Percentiles rank a stretch among this genome's conserved stretches.
Conservation (phyloP, 1,140 invertebrate species). For the Anadara kagoshimensis region DNA sequence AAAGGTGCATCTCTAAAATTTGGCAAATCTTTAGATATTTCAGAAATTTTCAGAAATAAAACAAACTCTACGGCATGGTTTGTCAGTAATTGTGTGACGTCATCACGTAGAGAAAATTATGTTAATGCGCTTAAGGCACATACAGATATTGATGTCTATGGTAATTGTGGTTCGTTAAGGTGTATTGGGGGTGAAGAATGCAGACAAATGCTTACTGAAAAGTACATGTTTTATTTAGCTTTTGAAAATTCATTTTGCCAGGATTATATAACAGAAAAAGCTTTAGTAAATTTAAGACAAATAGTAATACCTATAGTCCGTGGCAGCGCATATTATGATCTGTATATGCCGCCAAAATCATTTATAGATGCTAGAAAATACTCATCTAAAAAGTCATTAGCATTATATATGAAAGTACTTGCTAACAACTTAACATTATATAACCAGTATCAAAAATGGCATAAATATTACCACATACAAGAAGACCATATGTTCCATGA, state of each 20-base stretch:
- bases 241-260: slow-evolving; percentile 9
- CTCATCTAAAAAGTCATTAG: background rate
- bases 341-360: slow-evolving; percentile 6
- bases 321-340: background rate
- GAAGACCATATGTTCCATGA: background rate
- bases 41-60: background rate
- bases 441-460: background rate
- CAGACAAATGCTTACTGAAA: background rate
- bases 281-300: background rate
- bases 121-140: background rate
- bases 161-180: slow-evolving; percentile 3
- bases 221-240: slow-evolving; percentile 1
- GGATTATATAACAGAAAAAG: slow-evolving; percentile 14
- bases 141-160: background rate
- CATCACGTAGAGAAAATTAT: background rate
- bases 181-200: background rate
- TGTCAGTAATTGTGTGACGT: background rate
- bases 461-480: background rate
- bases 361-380: background rate
- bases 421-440: background rate
- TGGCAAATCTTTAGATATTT: too few relatives aligned
- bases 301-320: background rate
- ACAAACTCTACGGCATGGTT: background rate
- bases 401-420: background rate
- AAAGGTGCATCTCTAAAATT: background rate